phyloP scores from a whole-genome alignment of 2,113 vertebrate genomes.

The Calidris pygmaea region DNA sequence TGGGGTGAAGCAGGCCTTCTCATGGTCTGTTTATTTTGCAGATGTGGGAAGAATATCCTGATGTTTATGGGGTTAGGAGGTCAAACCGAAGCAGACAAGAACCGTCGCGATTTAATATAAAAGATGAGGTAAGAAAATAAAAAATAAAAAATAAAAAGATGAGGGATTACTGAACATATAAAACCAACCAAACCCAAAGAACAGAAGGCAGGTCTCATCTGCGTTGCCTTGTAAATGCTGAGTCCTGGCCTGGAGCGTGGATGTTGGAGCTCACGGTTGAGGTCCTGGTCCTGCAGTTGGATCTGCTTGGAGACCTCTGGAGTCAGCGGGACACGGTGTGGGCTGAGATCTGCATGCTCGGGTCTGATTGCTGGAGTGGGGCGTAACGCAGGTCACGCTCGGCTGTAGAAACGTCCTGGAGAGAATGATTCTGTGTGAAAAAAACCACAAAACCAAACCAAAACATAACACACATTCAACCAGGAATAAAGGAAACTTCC shows the following conservation, averaged over 20 bases:
- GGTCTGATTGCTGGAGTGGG: background rate
- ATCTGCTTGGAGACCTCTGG: background rate
- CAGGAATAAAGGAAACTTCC: constrained; percentile 10
- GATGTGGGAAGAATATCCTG: constrained; percentile 99
- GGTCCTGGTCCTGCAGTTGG: background rate
- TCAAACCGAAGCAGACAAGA: constrained; percentile 98
- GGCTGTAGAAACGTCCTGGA: background rate
- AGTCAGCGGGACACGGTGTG: background rate
- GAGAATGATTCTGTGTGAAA: background rate
- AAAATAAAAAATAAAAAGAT: background rate
- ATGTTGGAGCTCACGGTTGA: background rate
- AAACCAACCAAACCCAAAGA: background rate
- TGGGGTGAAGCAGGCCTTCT: constrained; percentile 61
- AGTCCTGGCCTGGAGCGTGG: background rate
- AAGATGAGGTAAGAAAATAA: constrained; percentile 87
- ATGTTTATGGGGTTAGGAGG: constrained; percentile 96
- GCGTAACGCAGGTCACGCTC: background rate
- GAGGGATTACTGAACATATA: constrained; percentile 3
- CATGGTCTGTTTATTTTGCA: constrained; percentile 78
- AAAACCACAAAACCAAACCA: background rate
- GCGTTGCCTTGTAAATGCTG: background rate
- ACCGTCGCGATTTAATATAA: constrained; percentile 93
- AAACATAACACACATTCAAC: background rate
- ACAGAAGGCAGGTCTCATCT: background rate
- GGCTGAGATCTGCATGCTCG: background rate